Base-by-base conservation (phyloP, 2,888 invertebrate species). In the Acleris holmiana region DNA sequence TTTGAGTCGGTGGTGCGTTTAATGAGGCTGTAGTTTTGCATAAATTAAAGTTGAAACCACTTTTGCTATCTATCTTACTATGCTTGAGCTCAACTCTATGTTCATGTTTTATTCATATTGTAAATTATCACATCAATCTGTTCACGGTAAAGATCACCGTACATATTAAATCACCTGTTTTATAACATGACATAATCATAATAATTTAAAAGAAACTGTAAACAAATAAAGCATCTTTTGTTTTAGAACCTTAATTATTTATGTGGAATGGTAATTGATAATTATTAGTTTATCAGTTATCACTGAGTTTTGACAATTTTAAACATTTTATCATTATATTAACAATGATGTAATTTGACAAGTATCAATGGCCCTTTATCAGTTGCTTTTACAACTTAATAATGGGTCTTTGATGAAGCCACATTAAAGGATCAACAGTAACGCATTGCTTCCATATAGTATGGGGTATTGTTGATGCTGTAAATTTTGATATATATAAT, bases 41-140 rank as follows among this genome's bases (percentile, higher is more conserved):
- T 49, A 35, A 50, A 35, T 23, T 25, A 41, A 59, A 59, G 60
- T 55, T 65, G 18, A 49, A 10, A 66, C 69, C 71, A 76, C 69
- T 76, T 72, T 80, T 75, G 70, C 78, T 83, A 79, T 84, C 79
- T 73, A 69, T 71, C 69, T 75, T 76, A 79, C 63, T 72, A 66
- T 69, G 77, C 77, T 72, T 80, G 77, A 75, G 78, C 74, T 71
- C 63, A 71, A 68, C 72, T 68, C 64, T 68, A 68, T 61, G 54
- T 56, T 56, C 69, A 70, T 71, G 70, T 74, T 71, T 75, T 67
- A 76, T 75, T 69, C 67, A 73, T 73, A 19, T 55, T 50, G 63
- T 69, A 59, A 69, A 67, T 67, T 68, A 51, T 60, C 66, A 50
- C 50, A 44, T 55, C 23, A 55, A 60, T 60, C 35, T 46, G 21